Percentiles rank a stretch among this genome's conserved stretches.
Evolutionary conservation across 1,140 invertebrate species (phyloP).

Genomic region (Drosophila neocordata): DNA sequence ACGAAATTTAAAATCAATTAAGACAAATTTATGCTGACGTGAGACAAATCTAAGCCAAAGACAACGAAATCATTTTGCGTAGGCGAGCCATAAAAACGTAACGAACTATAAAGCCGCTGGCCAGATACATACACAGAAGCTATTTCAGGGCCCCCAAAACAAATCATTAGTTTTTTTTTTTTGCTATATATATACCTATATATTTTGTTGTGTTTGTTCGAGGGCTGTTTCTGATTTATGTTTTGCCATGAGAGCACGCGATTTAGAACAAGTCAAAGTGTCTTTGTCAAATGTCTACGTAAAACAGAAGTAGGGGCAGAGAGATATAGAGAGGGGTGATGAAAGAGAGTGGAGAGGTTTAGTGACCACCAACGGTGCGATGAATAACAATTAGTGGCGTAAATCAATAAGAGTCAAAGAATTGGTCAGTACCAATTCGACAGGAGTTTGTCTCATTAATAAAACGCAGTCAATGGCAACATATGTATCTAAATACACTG

Average conservation of each 20-base stretch:
- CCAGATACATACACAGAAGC: conserved; percentile 2
- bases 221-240: conserved; percentile 54
- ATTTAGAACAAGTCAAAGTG: conserved; percentile 60
- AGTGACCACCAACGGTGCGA: conserved; percentile 65
- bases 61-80: conserved; percentile 46
- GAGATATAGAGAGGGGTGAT: not conserved
- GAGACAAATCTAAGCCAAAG: conserved; percentile 67
- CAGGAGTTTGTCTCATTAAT: conserved; percentile 42
- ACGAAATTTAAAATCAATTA: conserved; percentile 79
- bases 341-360: conserved; percentile 10
- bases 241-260: conserved; percentile 53
- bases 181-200: conserved; percentile 7
- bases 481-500: conserved; percentile 41
- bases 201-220: conserved; percentile 30
- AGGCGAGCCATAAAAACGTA: conserved; percentile 65
- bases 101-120: conserved; percentile 34
- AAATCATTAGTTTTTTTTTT: conserved; percentile 66
- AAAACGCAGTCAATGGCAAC: no score
- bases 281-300: conserved; percentile 7
- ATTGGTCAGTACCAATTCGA: conserved; percentile 18
- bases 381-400: conserved; percentile 77
- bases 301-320: not conserved
- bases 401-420: conserved; percentile 69
- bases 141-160: conserved; percentile 64
- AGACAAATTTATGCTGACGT: conserved; percentile 79